Evolutionary conservation across 2,888 invertebrate genomes (phyloP).

Genomic region (Hyposoter dolosus): DNA sequence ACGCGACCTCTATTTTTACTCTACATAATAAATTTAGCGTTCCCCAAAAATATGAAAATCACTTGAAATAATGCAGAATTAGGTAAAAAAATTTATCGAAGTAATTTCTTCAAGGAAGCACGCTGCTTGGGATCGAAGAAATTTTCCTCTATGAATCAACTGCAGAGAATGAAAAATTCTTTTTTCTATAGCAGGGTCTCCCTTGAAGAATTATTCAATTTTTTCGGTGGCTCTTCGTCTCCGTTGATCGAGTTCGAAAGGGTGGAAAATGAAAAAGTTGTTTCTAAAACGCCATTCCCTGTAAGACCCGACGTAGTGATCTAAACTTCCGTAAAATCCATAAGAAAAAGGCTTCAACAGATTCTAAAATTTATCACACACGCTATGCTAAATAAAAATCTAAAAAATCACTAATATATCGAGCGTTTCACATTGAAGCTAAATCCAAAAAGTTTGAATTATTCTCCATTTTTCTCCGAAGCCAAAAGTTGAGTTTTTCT

Average conservation of each 20-base stretch:
- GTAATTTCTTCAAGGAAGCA: not conserved
- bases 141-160: too few relatives aligned
- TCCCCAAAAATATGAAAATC: not conserved
- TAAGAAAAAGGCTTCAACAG: slow-evolving; percentile 33
- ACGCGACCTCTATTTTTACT: slow-evolving; percentile 40
- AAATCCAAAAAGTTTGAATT: not conserved
- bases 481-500: not conserved
- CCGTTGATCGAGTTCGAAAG: not conserved
- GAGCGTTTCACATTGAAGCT: not conserved
- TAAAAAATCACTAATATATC: not conserved
- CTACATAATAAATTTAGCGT: slow-evolving; percentile 23
- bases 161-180: too few relatives aligned
- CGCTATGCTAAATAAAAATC: not conserved
- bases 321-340: slow-evolving; percentile 28
- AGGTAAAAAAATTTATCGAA: not conserved
- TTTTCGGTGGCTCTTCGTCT: not conserved
- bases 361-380: slow-evolving; percentile 45
- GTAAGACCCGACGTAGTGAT: slow-evolving; percentile 22
- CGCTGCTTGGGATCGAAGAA: not conserved
- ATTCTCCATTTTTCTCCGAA: not conserved
- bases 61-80: not conserved
- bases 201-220: not conserved
- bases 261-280: not conserved
- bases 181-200: not conserved
- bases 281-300: not conserved